Evolutionary conservation across 1,140 invertebrate genomes (phyloP).

Genomic region (Rhagoletis pomonella): DNA sequence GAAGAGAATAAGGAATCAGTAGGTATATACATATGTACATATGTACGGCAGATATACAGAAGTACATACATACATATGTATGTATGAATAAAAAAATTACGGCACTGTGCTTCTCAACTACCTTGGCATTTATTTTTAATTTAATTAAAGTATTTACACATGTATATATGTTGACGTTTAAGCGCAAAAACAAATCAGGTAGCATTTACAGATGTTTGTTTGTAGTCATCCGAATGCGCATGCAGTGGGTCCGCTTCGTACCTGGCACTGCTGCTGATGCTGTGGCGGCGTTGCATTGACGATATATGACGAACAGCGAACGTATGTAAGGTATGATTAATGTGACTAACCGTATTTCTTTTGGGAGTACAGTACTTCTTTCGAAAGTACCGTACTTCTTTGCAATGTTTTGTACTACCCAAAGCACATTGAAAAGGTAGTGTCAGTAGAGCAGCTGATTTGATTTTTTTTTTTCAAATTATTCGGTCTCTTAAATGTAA

Average conservation of each 20-base stretch:
- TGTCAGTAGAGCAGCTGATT: too few species aligned
- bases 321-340: background rate
- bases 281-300: background rate
- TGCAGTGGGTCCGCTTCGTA: background rate
- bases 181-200: slow-evolving; percentile 9
- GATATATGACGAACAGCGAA: background rate
- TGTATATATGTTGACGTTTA: background rate
- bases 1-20: background rate
- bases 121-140: slow-evolving; percentile 44
- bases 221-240: background rate
- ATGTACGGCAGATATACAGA: too few species aligned
- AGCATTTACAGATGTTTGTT: background rate
- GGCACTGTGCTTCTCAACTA: background rate
- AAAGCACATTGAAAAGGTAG: too few species aligned
- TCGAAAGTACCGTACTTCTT: too few species aligned
- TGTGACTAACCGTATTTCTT: too few species aligned
- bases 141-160: background rate
- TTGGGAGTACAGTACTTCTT: too few species aligned
- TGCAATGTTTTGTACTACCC: too few species aligned
- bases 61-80: too few species aligned
- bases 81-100: background rate
- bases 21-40: too few species aligned
- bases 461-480: too few species aligned
- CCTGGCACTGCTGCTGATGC: slow-evolving; percentile 10
- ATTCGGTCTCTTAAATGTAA: too few species aligned